Evolutionary conservation across 1,140 invertebrate genomes (phyloP), one percentile per base, ranked within the genome.

Genomic region (Cecropterus lyciades): DNA sequence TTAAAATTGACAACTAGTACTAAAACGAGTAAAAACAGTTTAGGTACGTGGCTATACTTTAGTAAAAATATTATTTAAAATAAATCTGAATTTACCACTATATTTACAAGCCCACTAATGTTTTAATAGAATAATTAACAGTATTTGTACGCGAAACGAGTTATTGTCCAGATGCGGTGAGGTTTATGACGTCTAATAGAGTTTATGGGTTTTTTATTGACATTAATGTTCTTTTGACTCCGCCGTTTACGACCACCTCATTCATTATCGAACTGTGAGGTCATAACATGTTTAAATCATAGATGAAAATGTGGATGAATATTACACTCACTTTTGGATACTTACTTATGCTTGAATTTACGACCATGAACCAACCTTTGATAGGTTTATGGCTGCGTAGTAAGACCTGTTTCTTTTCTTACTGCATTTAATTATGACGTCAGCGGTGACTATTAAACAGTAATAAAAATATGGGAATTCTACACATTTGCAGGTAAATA

Each of bases 161-260:
- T 81, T 85, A 85, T 84, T 83, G 84, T 69, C 72, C 89, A 90
- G 89, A 88, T 89, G 89, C 72, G 82, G 84, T 84, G 78, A 80
- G 80, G 76, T 89, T 92, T 89, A 92, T 88, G 86, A 88, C 75
- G 73, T 78, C 84, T 87, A 92, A 91, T 91, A 91, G 89, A 85
- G 77, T 90, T 91, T 90, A 91, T 88, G 79, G 85, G 78, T 89
- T 85, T 90, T 91, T 90, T 90, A 92, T 92, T 92, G 89, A 90
- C 86, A 85, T 84, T 89, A 89, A 90, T 92, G 89, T 87, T 85
- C 86, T 85, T 81, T 82, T 85, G 80, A 87, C 77, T 87, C 78
- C 76, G 66, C 43, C 87, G 86, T 89, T 90, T 90, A 89, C 81
- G 80, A 87, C 73, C 84, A 73, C 20, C 89, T 91, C 85, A 82